Evolutionary conservation across 2,113 vertebrate genomes (phyloP).

Genomic region (Cheilinus undulatus): DNA sequence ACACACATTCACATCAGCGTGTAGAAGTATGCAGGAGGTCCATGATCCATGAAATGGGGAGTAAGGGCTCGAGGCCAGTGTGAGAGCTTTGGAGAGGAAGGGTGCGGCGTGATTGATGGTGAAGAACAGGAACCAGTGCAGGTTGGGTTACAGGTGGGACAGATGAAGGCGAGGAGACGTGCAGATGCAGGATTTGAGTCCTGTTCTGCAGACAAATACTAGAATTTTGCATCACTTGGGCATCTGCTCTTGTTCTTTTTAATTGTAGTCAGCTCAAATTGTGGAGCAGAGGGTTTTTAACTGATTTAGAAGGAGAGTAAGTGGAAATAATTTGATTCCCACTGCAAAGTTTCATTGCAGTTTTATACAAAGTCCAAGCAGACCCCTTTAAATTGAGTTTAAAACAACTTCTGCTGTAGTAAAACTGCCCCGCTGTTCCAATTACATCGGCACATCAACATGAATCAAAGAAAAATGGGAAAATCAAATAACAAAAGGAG

Average conservation of each 20-base stretch:
- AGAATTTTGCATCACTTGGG: constrained; percentile 6
- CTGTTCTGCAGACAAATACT: not conserved
- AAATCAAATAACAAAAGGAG: constrained; percentile 63
- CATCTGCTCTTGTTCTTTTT: not conserved
- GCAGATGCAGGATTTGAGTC: constrained; percentile 13
- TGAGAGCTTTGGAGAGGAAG: constrained; percentile 55
- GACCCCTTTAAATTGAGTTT: constrained; percentile 4
- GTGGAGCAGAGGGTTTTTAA: not conserved
- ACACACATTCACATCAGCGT: constrained; percentile 33
- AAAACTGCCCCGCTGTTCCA: not conserved
- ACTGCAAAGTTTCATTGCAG: not conserved
- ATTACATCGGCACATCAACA: not conserved
- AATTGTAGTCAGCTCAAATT: not conserved
- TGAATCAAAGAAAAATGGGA: not conserved
- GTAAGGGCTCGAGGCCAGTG: constrained; percentile 70
- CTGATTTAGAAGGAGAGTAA: not conserved
- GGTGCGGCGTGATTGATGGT: constrained; percentile 73
- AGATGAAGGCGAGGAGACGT: not conserved
- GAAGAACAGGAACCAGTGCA: constrained; percentile 54
- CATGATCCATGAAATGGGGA: constrained; percentile 80
- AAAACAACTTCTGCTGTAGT: not conserved
- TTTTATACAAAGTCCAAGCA: constrained; percentile 8
- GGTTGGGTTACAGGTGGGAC: constrained; percentile 65
- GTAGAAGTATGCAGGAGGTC: constrained; percentile 63
- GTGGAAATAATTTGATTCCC: not conserved